Base-by-base conservation (phyloP, 1,140 invertebrate species). In the Calycopis cecrops region DNA sequence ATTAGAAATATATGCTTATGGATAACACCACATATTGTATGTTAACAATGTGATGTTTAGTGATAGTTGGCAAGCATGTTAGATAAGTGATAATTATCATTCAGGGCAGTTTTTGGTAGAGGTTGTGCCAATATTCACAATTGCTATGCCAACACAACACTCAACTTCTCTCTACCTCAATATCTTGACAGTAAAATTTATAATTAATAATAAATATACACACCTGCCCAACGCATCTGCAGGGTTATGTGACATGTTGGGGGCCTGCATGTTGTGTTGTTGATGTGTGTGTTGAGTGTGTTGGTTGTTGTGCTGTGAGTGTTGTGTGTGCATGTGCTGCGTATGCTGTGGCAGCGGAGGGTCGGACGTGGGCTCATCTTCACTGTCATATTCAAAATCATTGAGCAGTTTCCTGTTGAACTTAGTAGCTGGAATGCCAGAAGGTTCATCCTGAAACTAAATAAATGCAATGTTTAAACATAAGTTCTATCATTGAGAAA, bases 381-480 rank as follows among this genome's bases (percentile, higher is more conserved):
- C 87, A 50, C 87, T 88, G 53, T 88, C 87, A 62, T 88, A 88
- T 57, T 88, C 87, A 60, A 88, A 88, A 65, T 88, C 87, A 28
- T 88, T 88, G 11, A 88, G 68, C 28, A 88, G 63, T 28, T 87
- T 83, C 11, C 85, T 64, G 55, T 88, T 88, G 63, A 88, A 88
- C 52, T 87, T 87, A 7, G 77, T 70, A 9, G 62, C 63, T 0
- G 68, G 64, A 0, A 64, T 73, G 3, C 70, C 67, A 0, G 75
- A 72, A 6, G 75, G 67, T 47, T 82, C 69, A 33, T 85, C 79
- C 64, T 83, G 82, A 50, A 80, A 81, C 78, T 85, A 58, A 52
- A 33, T 11, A 28, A 11, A n/a, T n/a, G n/a, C 21, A 48, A 18
- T 12, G 9, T 42, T 16, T 42, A n/a, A 42, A 42, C 9, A 42